These are phyloP conservation scores for Diarsia brunnea DNA, from an alignment of 2,888 invertebrate genomes.

Conservation along the genomic window DNA sequence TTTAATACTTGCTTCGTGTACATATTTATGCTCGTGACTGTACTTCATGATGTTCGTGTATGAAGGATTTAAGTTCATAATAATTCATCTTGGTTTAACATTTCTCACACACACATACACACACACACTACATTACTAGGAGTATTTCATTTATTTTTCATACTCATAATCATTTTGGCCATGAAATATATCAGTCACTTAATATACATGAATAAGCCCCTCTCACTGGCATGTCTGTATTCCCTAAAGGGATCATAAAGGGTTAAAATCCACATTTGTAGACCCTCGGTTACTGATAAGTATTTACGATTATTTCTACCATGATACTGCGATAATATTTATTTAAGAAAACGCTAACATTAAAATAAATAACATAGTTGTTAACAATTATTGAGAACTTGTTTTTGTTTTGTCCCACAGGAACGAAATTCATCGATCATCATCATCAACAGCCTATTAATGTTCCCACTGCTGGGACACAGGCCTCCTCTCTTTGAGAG, in stretches of 20 bases:
- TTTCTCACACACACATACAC: too few relatives aligned
- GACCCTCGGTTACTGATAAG: slow-evolving; percentile 39
- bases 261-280: slow-evolving; percentile 40
- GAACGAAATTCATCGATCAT: too few relatives aligned
- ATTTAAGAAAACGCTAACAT: background rate
- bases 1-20: too few relatives aligned
- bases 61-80: slow-evolving; percentile 32
- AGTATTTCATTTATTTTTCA: slow-evolving; percentile 2
- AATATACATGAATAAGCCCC: slow-evolving; percentile 1
- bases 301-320: slow-evolving; percentile 29
- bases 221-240: background rate
- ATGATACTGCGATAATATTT: background rate
- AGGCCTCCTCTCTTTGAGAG: too few relatives aligned
- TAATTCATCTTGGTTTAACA: slow-evolving; percentile 46
- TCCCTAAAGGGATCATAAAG: slow-evolving; percentile 20
- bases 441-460: too few relatives aligned
- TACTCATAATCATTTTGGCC: background rate
- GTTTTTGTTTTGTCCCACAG: too few relatives aligned
- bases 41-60: slow-evolving; percentile 14
- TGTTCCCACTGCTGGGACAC: too few relatives aligned
- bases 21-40: too few relatives aligned
- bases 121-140: slow-evolving; percentile 26
- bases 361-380: background rate
- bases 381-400: background rate
- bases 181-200: slow-evolving; percentile 14